A percentile compares a stretch with the other conserved stretches of the same genome.
phyloP scores from a whole-genome alignment of 2,888 invertebrate genomes.

The Diarsia dahlii region DNA sequence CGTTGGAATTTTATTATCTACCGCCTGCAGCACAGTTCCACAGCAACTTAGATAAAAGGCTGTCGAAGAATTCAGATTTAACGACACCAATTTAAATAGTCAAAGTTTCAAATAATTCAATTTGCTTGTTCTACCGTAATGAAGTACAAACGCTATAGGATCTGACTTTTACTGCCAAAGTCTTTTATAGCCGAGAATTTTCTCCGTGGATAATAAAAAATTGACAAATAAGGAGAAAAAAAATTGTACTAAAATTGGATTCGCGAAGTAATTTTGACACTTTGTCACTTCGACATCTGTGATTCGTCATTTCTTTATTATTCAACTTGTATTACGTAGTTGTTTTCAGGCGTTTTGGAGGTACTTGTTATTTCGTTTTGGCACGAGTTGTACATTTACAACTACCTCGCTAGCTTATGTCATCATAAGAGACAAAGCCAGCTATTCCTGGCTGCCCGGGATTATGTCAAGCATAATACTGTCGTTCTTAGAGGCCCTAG shows the following conservation, averaged over 20 bases:
- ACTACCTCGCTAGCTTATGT: not conserved
- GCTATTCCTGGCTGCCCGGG: not conserved
- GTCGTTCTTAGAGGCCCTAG: not conserved
- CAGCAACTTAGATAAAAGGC: slow-evolving; percentile 1
- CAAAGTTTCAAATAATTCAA: slow-evolving; percentile 47
- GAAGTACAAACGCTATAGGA: slow-evolving; percentile 32
- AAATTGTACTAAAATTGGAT: slow-evolving; percentile 29
- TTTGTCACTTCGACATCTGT: slow-evolving; percentile 36
- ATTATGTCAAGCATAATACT: not conserved
- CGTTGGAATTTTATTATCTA: slow-evolving; percentile 3
- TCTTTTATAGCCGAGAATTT: slow-evolving; percentile 51
- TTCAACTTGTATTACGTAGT: not conserved
- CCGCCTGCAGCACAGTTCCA: not conserved
- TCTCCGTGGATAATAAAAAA: slow-evolving; percentile 46
- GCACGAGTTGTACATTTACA: not conserved
- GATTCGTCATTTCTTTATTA: slow-evolving; percentile 21
- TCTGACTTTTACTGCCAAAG: slow-evolving; percentile 45
- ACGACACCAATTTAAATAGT: slow-evolving; percentile 24
- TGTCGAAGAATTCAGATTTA: slow-evolving; percentile 18
- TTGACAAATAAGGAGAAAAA: slow-evolving; percentile 41
- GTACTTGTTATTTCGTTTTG: not conserved
- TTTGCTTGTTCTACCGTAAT: slow-evolving; percentile 23
- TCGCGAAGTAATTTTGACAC: slow-evolving; percentile 38
- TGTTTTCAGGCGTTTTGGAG: not conserved
- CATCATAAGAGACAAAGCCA: not conserved